Base-by-base conservation (phyloP, 2,113 vertebrate species). In the Cavia porcellus region DNA sequence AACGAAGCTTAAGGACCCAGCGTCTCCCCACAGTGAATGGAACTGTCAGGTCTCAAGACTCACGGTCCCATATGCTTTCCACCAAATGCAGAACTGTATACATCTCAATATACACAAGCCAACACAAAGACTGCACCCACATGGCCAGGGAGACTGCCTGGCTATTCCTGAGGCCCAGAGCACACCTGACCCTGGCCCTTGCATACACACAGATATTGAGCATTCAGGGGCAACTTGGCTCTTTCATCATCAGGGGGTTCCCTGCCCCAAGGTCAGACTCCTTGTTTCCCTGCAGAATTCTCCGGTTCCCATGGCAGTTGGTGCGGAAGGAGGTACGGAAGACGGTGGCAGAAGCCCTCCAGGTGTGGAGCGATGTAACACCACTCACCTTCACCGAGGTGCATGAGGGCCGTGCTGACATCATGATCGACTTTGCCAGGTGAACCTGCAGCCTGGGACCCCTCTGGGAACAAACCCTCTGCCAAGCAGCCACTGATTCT, bases 361-460 rank as follows among this genome's bases (percentile, higher is more conserved):
- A 98, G 80, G 99, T 99, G 64, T 99, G 99, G 99, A 99, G 99
- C 0, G 98, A 99, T 0, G 99, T 99, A 96, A 99, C 99, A 0
- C 99, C 99, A 0, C 98, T 99, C 89, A 99, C 99, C 90, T 99
- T 99, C 97, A 99, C 99, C 0, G 99, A 99, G 98, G 98, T 99
- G 95, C 98, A 97, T 28, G 98, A 98, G 35, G 99, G 99, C 57
- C 98, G 96, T 2, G 99, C 99, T 0, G 99, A 99, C 98, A 99
- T 99, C 17, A 98, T 98, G 97, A 99, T 99, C 0, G 99, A 99
- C 83, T 99, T 99, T 86, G 98, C 98, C 10, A 98, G 99, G 99
- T 99, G 96, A 98, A 94, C 19, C 0, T 0, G 3, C 61, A 0
- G 7, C 83, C 83, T 72, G 50, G 87, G 83, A 75, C 28, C 52